Percentiles rank a stretch among this genome's conserved stretches.
Conservation (phyloP, 2,797 vertebrate species). For the Orientallactaga sibirica region DNA sequence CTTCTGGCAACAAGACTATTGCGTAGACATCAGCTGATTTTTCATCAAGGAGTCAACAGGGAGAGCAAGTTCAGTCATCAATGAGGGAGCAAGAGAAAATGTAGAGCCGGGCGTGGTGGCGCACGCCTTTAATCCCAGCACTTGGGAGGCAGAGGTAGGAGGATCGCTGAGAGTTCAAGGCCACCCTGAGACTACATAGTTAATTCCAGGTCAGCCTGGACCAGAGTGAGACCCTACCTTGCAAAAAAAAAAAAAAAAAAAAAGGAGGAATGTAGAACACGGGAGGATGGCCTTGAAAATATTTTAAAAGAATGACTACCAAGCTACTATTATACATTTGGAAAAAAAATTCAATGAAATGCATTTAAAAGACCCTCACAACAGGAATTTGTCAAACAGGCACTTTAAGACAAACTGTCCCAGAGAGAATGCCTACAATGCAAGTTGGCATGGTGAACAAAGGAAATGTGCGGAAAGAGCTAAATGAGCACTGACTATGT, state of each 20-base stretch:
- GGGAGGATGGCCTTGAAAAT: background rate
- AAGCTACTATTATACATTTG: background rate
- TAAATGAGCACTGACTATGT: background rate
- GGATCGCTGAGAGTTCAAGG: no score
- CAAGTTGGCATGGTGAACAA: background rate
- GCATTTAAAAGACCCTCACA: constrained; percentile 48
- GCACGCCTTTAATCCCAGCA: no score
- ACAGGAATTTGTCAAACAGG: constrained; percentile 54
- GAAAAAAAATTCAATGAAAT: constrained; percentile 42
- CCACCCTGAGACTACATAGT: no score
- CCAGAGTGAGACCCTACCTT: no score
- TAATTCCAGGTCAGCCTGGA: no score
- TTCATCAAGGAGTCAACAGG: background rate
- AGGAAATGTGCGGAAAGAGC: background rate
- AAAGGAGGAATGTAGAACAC: no score
- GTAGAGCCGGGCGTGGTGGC: no score
- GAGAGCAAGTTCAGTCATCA: background rate
- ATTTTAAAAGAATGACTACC: background rate
- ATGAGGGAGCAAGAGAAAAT: background rate
- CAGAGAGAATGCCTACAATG: constrained; percentile 50
- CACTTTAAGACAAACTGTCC: constrained; percentile 43
- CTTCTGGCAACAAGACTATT: background rate
- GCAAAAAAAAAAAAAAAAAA: no score
- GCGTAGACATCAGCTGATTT: background rate
- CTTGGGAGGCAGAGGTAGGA: no score